Evolutionary conservation across 2,113 vertebrate genomes (phyloP), one percentile per base, ranked within the genome.

Genomic region (Sebastes fasciatus): DNA sequence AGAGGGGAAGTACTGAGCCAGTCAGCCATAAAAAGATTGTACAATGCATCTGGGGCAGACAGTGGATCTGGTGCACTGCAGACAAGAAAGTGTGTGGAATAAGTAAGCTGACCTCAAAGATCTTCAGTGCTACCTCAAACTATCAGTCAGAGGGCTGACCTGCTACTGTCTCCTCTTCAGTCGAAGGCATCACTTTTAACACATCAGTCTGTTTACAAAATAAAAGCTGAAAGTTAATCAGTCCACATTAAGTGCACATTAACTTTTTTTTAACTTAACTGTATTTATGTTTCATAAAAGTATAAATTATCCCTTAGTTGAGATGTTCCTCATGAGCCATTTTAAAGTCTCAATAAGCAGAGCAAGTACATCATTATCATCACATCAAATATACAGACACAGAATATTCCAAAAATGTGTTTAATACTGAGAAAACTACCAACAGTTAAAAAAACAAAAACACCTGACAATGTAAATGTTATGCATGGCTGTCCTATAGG

Each of bases 351-450:
- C 62, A 11, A n/a, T 52, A 51, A 74, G 55, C 78, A 84, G 61
- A 73, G 40, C 10, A 62, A 34, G 23, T 40, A 72, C 40, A 75
- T 19, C 17, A 52, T 26, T 26, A 26, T 75, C 55, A 80, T 45
- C 26, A 66, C 19, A 81, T n/a, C 17, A 80, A 66, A 80, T 46
- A 72, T 42, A n/a, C 26, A 82, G 76, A 78, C 42, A 83, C 16
- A 74, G 6, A 78, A 21, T n/a, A 19, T 55, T 8, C 13, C 61
- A n/a, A 83, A 75, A 77, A 12, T 23, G 19, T 74, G 9, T 63
- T 77, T 13, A 51, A 21, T 65, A 73, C 13, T 4, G 16, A 43
- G 17, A 6, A 67, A 85, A 21, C 34, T 10, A 11, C n/a, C 34
- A 40, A 1, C 40, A 65, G 8, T 19, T 69, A 49, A 55, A 60